Conservation (phyloP, 1,140 invertebrate genomes). For the Pissodes strobi region DNA sequence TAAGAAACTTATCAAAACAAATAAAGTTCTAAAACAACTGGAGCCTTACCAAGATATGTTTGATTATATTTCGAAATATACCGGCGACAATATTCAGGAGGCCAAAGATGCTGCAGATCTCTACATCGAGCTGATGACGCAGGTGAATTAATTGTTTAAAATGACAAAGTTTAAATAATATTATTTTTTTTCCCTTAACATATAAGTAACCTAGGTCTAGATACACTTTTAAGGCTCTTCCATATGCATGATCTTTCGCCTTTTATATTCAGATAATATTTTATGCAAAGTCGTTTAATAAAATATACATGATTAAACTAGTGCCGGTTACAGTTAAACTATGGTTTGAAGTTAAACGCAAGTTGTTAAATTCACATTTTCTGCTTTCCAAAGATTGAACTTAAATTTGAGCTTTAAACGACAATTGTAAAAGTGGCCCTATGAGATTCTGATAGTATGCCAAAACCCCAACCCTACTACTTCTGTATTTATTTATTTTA, state of each 20-base stretch:
- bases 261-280: background rate
- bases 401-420: too few species aligned
- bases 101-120: slow-evolving; percentile 27
- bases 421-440: too few species aligned
- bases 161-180: background rate
- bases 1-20: slow-evolving; percentile 23
- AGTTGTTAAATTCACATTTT: too few species aligned
- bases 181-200: background rate
- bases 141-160: slow-evolving; percentile 14
- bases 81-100: slow-evolving; percentile 20
- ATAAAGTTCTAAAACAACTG: slow-evolving; percentile 7
- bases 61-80: slow-evolving; percentile 27
- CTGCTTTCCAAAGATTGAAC: too few species aligned
- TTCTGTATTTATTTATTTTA: too few species aligned
- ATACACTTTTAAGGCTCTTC: too few species aligned
- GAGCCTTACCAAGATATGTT: slow-evolving; percentile 27
- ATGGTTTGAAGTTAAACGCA: too few species aligned
- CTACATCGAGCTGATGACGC: slow-evolving; percentile 12
- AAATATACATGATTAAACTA: background rate
- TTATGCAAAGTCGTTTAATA: background rate
- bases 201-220: background rate
- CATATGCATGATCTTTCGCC: background rate
- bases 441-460: too few species aligned
- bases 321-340: too few species aligned
- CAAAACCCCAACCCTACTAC: too few species aligned